phyloP scores from a whole-genome alignment of 2,888 invertebrate genomes.

The Pemphredon lugubris region DNA sequence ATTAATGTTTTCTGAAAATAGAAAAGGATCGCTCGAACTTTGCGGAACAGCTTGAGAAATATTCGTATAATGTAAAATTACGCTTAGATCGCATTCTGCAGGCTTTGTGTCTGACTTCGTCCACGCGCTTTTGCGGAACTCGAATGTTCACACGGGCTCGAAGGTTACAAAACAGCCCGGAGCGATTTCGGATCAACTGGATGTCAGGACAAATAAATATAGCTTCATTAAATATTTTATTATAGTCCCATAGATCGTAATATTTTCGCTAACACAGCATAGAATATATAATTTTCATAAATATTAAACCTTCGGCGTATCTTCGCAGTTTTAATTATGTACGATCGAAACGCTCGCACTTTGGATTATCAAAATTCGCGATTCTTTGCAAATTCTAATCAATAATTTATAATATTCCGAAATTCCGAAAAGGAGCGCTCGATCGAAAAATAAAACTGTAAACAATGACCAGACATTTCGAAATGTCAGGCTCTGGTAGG shows the following conservation, averaged over 20 bases:
- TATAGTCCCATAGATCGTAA: conserved; percentile 6
- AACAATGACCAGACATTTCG: too few species aligned
- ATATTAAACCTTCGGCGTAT: too few species aligned
- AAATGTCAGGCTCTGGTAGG: too few species aligned
- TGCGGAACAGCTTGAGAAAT: neutral
- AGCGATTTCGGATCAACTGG: conserved; percentile 22
- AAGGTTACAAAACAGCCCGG: conserved; percentile 29
- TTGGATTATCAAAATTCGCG: too few species aligned
- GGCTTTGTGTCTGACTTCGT: conserved; percentile 1
- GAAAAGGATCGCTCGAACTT: too few species aligned
- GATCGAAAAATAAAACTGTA: too few species aligned
- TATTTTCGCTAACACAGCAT: neutral
- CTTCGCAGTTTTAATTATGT: too few species aligned
- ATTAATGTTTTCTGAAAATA: too few species aligned
- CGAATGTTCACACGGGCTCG: conserved; percentile 17
- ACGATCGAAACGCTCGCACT: too few species aligned
- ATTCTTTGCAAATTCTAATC: too few species aligned
- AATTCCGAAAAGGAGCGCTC: too few species aligned
- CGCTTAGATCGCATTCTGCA: neutral
- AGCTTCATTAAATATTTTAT: conserved; percentile 30
- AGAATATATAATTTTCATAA: neutral
- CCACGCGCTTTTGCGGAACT: neutral
- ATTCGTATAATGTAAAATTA: conserved; percentile 3
- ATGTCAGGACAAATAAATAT: conserved; percentile 13
- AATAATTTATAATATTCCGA: too few species aligned